A percentile compares a stretch with the other conserved stretches of the same genome.
Conservation (phyloP, 2,888 invertebrate species). For the Nomada fucata region DNA sequence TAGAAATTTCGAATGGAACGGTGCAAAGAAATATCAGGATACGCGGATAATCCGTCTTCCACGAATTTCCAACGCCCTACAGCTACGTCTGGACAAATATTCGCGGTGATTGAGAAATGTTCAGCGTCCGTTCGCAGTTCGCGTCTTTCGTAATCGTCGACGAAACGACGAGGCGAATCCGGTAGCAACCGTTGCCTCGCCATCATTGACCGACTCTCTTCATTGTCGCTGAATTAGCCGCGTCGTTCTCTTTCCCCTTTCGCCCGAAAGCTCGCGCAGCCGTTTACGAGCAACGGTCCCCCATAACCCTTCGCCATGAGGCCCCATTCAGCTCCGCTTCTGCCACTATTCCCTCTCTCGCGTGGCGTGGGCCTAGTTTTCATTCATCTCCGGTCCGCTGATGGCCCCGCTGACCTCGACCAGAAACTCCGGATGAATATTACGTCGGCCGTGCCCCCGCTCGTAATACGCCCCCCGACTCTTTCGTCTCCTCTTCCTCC, state of each 20-base stretch:
- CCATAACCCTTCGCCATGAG: slow-evolving; percentile 65
- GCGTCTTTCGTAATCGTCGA: too few relatives aligned
- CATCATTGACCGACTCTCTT: slow-evolving; percentile 56
- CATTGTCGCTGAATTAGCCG: slow-evolving; percentile 68
- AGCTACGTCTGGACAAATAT: too few relatives aligned
- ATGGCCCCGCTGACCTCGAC: slow-evolving; percentile 79
- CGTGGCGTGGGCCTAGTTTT: slow-evolving; percentile 77
- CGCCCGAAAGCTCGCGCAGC: slow-evolving; percentile 52
- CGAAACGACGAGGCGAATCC: slow-evolving; percentile 32
- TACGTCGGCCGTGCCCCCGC: slow-evolving; percentile 72
- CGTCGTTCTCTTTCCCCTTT: slow-evolving; percentile 45
- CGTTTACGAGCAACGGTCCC: slow-evolving; percentile 65
- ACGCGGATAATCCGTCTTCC: too few relatives aligned
- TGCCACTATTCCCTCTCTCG: slow-evolving; percentile 63
- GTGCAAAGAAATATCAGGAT: too few relatives aligned
- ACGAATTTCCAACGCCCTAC: too few relatives aligned
- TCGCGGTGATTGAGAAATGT: too few relatives aligned
- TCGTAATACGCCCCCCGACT: slow-evolving; percentile 65
- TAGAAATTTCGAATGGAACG: too few relatives aligned
- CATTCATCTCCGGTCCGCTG: slow-evolving; percentile 80
- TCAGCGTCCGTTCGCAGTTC: too few relatives aligned
- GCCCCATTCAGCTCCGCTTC: slow-evolving; percentile 77
- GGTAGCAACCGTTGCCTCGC: slow-evolving; percentile 55
- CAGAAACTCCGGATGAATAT: slow-evolving; percentile 80
- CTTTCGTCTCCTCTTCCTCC: slow-evolving; percentile 9